Conservation (phyloP, 2,888 invertebrate genomes). For the Pyrrhosoma nymphula region DNA sequence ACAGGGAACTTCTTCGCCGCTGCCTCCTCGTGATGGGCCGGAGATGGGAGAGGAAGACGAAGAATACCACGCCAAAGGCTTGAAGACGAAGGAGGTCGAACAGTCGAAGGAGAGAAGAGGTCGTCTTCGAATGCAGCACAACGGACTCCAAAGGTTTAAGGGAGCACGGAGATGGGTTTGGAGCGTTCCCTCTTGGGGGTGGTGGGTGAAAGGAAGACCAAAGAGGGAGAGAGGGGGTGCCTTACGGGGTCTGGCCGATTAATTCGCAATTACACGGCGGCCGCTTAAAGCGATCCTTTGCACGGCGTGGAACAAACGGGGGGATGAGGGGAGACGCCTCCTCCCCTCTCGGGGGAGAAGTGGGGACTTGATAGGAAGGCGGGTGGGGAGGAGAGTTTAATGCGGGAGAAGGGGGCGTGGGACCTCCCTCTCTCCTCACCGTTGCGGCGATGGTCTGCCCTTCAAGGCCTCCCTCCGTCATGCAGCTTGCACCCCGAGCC, state of each 20-base stretch:
- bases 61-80: too few species aligned
- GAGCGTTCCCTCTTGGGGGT: not conserved
- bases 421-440: not conserved
- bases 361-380: not conserved
- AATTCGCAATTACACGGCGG: slow-evolving; percentile 58
- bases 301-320: not conserved
- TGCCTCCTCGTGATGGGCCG: too few species aligned
- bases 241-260: slow-evolving; percentile 45
- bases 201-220: not conserved
- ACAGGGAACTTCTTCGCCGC: not conserved
- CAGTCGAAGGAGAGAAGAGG: not conserved
- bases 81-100: not conserved
- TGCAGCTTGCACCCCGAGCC: too few species aligned
- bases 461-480: too few species aligned
- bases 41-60: too few species aligned
- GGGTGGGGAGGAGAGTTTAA: not conserved
- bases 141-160: not conserved
- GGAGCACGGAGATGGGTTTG: not conserved
- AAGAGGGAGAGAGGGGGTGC: not conserved
- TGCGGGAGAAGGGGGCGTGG: not conserved
- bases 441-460: not conserved
- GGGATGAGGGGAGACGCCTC: not conserved
- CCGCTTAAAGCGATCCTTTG: slow-evolving; percentile 53
- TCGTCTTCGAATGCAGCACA: not conserved
- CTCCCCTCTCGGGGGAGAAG: not conserved